Conservation (phyloP, 1,140 invertebrate species). For the Neomicropteryx cornuta region DNA sequence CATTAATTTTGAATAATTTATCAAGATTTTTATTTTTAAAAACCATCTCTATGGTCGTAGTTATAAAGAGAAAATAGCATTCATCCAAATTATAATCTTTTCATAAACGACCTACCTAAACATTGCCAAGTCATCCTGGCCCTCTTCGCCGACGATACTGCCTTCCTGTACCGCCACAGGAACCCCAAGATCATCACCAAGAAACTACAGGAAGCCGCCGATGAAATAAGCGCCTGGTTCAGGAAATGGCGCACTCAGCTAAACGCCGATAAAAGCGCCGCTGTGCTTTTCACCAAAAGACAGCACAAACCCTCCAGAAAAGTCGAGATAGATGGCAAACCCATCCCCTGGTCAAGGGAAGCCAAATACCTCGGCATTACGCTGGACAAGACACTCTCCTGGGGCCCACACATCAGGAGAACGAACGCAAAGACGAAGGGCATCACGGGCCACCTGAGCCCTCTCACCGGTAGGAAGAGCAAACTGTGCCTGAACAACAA, state of each 20-base stretch:
- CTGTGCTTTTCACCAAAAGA: slow-evolving; percentile 4
- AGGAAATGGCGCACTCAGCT: slow-evolving; percentile 17
- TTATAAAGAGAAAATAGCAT: too few relatives aligned
- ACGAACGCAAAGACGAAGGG: background rate
- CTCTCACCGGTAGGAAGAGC: slow-evolving; percentile 10
- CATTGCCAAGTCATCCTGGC: slow-evolving; percentile 5
- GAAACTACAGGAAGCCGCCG: slow-evolving; percentile 12
- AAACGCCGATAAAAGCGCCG: slow-evolving; percentile 15
- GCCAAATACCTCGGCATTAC: slow-evolving; percentile 13
- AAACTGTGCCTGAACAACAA: slow-evolving; percentile 14
- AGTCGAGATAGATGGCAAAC: background rate
- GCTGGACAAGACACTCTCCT: slow-evolving; percentile 8
- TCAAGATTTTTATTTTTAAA: too few relatives aligned
- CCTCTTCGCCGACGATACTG: slow-evolving; percentile 18
- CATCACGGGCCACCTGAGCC: slow-evolving; percentile 4
- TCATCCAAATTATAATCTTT: too few relatives aligned
- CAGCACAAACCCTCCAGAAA: background rate
- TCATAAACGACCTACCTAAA: slow-evolving; percentile 4
- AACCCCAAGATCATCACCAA: slow-evolving; percentile 3
- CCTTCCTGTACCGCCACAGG: slow-evolving; percentile 4
- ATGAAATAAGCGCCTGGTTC: slow-evolving; percentile 10
- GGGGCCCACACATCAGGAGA: slow-evolving; percentile 5
- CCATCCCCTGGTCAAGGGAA: slow-evolving; percentile 6
- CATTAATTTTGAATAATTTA: too few relatives aligned
- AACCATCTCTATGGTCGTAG: too few relatives aligned